A percentile compares a stretch with the other conserved stretches of the same genome.
Evolutionary conservation across 2,888 invertebrate genomes (phyloP).

Genomic region (Drosophila fungiperda): DNA sequence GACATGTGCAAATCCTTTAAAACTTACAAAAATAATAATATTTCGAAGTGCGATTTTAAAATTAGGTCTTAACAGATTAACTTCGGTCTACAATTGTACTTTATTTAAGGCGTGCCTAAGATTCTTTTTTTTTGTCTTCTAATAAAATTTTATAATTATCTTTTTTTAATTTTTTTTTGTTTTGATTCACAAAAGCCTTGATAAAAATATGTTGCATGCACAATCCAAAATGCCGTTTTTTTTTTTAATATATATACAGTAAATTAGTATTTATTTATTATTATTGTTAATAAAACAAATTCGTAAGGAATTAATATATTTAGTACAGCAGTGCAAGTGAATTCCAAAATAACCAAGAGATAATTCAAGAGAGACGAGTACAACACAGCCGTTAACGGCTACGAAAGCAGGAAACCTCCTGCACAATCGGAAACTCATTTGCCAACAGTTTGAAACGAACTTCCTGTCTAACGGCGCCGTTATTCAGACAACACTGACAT

Average conservation of each 20-base stretch:
- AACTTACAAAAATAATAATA: too few relatives aligned
- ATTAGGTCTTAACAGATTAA: background rate
- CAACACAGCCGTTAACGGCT: background rate
- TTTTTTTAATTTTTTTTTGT: background rate
- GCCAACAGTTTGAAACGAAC: constrained; percentile 70
- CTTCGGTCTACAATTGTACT: background rate
- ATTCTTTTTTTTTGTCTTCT: background rate
- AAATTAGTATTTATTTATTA: background rate
- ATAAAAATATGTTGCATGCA: too few relatives aligned
- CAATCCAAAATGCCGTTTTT: background rate
- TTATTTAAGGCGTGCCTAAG: background rate
- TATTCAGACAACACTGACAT: background rate
- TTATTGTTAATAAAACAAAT: background rate
- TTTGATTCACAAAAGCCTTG: too few relatives aligned
- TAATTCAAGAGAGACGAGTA: background rate
- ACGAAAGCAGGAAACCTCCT: constrained; percentile 50
- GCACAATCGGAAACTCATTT: constrained; percentile 70
- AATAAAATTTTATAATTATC: background rate
- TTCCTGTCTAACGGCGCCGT: constrained; percentile 57
- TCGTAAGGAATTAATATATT: background rate
- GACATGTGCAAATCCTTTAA: too few relatives aligned
- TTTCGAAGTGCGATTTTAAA: background rate
- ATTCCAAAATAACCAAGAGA: background rate
- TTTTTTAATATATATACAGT: background rate
- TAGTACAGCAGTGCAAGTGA: background rate